A percentile compares a stretch with the other conserved stretches of the same genome.
Evolutionary conservation across 2,113 vertebrate species (phyloP).

Genomic region (Chaetorhynchus papuensis): DNA sequence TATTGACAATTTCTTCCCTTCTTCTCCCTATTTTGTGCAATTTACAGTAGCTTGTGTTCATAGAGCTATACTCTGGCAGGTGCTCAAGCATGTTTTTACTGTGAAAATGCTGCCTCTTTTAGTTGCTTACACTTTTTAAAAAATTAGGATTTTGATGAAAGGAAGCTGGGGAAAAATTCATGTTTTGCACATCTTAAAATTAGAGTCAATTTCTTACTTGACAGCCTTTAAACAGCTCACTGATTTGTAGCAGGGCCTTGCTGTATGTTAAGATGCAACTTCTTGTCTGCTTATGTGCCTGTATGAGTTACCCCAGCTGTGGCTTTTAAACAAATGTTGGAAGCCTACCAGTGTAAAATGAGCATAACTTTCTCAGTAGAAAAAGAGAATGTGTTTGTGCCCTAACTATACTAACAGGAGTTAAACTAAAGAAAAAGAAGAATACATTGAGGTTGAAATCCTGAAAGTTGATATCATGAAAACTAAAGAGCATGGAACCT

Average conservation of each 20-base stretch:
- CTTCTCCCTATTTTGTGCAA: background rate
- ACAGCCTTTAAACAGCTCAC: background rate
- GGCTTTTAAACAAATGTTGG: background rate
- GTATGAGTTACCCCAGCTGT: background rate
- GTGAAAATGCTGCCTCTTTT: background rate
- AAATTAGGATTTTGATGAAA: background rate
- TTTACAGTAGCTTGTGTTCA: background rate
- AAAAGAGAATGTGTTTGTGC: background rate
- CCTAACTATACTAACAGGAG: background rate
- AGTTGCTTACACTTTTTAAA: background rate
- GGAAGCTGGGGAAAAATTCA: background rate
- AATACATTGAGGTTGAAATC: background rate
- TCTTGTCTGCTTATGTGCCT: background rate
- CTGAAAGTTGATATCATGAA: background rate
- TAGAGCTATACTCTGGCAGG: background rate
- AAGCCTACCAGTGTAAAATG: background rate
- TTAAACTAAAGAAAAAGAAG: background rate
- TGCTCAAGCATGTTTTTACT: background rate
- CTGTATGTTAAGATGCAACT: background rate
- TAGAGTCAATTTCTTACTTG: background rate
- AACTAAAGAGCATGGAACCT: background rate
- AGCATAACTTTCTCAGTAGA: background rate
- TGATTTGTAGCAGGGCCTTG: background rate
- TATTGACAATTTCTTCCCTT: background rate
- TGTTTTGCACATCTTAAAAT: background rate